Conservation (phyloP, 2,888 invertebrate genomes). For the Gerris lacustris region DNA sequence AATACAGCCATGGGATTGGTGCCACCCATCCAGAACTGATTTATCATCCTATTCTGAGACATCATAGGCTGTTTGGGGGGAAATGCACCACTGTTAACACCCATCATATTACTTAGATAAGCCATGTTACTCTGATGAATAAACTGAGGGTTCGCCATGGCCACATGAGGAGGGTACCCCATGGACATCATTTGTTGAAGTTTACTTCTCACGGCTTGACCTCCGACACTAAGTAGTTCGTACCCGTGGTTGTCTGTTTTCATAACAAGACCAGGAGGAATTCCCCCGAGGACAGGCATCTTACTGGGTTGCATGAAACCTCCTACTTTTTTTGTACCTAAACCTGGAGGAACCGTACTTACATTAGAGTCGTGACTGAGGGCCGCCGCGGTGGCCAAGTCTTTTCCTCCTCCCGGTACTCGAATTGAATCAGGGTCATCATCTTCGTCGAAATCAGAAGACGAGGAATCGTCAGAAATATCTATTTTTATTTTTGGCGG, state of each 20-base stretch:
- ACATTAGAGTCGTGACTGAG: not conserved
- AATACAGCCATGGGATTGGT: conserved; percentile 18
- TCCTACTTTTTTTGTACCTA: not conserved
- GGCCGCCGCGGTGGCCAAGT: conserved; percentile 15
- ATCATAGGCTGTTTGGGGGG: not conserved
- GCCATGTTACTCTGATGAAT: conserved; percentile 75
- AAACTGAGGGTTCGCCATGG: conserved; percentile 51
- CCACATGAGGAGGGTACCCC: conserved; percentile 34
- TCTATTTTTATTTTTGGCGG: conserved; percentile 3
- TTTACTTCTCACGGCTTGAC: not conserved
- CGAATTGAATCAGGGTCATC: conserved; percentile 84
- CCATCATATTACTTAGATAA: conserved; percentile 27
- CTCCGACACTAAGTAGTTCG: conserved; percentile 40
- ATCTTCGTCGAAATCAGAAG: conserved; percentile 33
- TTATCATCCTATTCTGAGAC: conserved; percentile 28
- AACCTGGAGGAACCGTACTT: not conserved
- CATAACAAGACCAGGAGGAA: conserved; percentile 40
- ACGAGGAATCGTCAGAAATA: conserved; percentile 20
- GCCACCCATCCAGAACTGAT: conserved; percentile 22
- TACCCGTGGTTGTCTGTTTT: conserved; percentile 41
- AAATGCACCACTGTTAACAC: conserved; percentile 35
- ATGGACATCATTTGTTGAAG: conserved; percentile 10
- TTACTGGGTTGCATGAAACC: not conserved
- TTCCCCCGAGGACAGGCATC: not conserved
- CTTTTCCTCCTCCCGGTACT: conserved; percentile 58